Conservation (phyloP, 1,140 invertebrate genomes). For the Hylyphantes graminicola region DNA sequence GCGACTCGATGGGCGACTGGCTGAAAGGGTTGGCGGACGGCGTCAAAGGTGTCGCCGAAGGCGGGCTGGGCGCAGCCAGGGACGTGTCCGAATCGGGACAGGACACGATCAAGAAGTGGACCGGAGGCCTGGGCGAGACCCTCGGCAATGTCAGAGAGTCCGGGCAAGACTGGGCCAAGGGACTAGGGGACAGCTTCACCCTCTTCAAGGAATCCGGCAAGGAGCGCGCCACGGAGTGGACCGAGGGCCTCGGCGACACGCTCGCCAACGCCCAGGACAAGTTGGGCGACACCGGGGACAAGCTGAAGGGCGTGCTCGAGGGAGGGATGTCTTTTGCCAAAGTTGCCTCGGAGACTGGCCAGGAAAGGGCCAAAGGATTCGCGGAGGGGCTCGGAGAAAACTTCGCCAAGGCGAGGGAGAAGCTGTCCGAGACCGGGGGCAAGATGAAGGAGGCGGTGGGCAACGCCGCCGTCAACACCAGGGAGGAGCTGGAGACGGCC, state of each 20-base stretch:
- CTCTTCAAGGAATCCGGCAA: background rate
- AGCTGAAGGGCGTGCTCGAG: constrained; percentile 1
- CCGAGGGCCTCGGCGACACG: constrained; percentile 5
- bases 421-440: background rate
- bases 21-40: constrained; percentile 17
- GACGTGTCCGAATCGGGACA: background rate
- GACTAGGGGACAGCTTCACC: no score
- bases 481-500: constrained; percentile 30
- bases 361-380: background rate
- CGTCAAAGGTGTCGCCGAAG: constrained; percentile 24
- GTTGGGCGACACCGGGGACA: constrained; percentile 6
- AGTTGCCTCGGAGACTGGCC: constrained; percentile 8
- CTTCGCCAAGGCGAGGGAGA: constrained; percentile 18
- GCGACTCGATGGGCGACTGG: background rate
- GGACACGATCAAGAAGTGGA: no score
- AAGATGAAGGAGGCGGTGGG: constrained; percentile 20
- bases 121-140: no score
- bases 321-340: background rate
- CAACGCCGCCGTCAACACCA: constrained; percentile 5
- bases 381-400: constrained; percentile 11
- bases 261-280: constrained; percentile 22
- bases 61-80: constrained; percentile 3
- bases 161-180: no score
- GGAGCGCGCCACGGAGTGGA: background rate
- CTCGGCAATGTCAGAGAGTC: no score